Evolutionary conservation across 2,888 invertebrate genomes (phyloP).

Genomic region (Cecidostiba fungosa): DNA sequence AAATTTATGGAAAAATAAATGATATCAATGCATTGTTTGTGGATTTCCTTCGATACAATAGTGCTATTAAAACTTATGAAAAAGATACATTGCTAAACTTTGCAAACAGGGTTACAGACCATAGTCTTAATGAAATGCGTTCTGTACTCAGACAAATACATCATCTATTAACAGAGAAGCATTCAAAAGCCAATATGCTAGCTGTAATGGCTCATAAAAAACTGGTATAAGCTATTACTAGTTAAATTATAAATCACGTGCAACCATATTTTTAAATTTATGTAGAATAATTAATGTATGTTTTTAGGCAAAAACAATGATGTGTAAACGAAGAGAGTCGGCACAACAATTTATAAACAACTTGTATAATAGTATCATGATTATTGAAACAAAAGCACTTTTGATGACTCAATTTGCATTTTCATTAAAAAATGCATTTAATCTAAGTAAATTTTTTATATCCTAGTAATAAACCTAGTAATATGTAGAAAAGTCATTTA

Average conservation of each 20-base stretch:
- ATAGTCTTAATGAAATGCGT: background rate
- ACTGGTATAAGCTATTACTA: background rate
- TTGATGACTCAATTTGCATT: background rate
- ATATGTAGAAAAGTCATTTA: background rate
- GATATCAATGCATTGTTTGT: background rate
- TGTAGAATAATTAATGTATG: background rate
- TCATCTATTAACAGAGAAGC: background rate
- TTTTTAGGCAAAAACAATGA: background rate
- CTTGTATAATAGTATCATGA: background rate
- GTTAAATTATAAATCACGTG: background rate
- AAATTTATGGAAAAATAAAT: background rate
- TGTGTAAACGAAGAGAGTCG: background rate
- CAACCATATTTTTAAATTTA: too few relatives aligned
- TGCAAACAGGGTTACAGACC: background rate
- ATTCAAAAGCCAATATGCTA: background rate
- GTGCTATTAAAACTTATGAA: background rate
- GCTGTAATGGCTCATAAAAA: background rate
- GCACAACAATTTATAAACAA: background rate
- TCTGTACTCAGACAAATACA: background rate
- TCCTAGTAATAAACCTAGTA: background rate
- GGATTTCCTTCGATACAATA: background rate
- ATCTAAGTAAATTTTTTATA: background rate
- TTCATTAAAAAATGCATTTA: background rate
- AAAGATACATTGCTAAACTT: slow-evolving; percentile 5
- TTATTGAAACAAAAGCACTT: background rate